A percentile compares a stretch with the other conserved stretches of the same genome.
phyloP scores from a whole-genome alignment of 2,888 invertebrate genomes.

The Leptinotarsa rubiginosa region DNA sequence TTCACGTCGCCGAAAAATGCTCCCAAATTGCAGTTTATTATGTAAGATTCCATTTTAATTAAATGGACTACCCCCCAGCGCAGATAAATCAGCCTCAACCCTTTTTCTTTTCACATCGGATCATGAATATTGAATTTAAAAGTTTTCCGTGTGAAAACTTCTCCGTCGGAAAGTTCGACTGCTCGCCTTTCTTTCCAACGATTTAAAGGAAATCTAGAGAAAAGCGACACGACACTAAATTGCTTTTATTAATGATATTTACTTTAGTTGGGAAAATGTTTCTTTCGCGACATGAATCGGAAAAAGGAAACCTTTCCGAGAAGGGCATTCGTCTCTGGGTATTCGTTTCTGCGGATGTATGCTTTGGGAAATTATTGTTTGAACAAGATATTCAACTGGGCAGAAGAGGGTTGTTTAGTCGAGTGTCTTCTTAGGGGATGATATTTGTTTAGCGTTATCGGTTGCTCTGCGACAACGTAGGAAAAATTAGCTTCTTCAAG shows the following conservation, averaged over 20 bases:
- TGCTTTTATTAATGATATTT: constrained; percentile 67
- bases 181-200: constrained; percentile 49
- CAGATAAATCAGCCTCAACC: constrained; percentile 51
- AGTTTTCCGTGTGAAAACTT: constrained; percentile 56
- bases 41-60: constrained; percentile 50
- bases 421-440: constrained; percentile 30
- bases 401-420: constrained; percentile 25
- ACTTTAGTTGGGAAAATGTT: constrained; percentile 51
- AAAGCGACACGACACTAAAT: constrained; percentile 61
- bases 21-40: constrained; percentile 43
- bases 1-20: constrained; percentile 28
- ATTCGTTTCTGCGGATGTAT: constrained; percentile 29
- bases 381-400: constrained; percentile 33
- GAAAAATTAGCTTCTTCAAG: background rate
- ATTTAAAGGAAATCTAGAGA: constrained; percentile 60
- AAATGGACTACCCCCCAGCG: constrained; percentile 42
- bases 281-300: constrained; percentile 41
- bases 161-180: constrained; percentile 40
- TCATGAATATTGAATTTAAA: constrained; percentile 63
- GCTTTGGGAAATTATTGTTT: constrained; percentile 39
- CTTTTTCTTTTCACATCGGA: constrained; percentile 50
- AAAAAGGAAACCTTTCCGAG: constrained; percentile 34
- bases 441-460: constrained; percentile 29
- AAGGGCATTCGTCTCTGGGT: constrained; percentile 20
- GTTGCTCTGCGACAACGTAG: background rate